phyloP scores from a whole-genome alignment of 2,888 invertebrate species.

The Aphrophora alni region DNA sequence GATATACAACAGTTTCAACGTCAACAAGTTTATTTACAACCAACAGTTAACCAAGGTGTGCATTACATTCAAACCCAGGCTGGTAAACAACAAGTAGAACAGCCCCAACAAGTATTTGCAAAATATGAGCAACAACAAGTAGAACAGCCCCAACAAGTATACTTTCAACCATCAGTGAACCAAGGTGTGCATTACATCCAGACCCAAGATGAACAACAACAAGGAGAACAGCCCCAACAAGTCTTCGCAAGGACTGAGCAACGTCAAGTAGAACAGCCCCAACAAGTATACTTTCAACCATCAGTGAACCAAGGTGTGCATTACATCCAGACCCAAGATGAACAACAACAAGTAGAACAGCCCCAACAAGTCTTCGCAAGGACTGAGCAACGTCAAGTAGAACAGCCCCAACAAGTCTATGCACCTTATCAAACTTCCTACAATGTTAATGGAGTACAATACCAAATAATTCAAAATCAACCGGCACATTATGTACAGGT shows the following conservation, averaged over 20 bases:
- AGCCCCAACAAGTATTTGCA: background rate
- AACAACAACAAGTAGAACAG: background rate
- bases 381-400: background rate
- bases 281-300: background rate
- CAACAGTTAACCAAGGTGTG: background rate
- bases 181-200: conserved; percentile 9
- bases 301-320: background rate
- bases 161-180: background rate
- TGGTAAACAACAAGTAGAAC: background rate
- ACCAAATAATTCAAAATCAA: background rate
- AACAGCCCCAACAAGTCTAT: background rate
- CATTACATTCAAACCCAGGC: background rate
- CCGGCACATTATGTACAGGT: background rate
- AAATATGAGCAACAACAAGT: background rate
- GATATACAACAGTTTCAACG: no score
- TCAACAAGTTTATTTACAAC: background rate
- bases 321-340: background rate
- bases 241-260: background rate
- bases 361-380: background rate
- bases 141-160: background rate
- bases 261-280: background rate
- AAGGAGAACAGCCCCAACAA: background rate
- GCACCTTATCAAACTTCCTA: background rate
- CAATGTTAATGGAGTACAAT: background rate
- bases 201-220: background rate